Evolutionary conservation across 1,140 invertebrate species (phyloP).

Genomic region (Caenorhabditis briggsae): DNA sequence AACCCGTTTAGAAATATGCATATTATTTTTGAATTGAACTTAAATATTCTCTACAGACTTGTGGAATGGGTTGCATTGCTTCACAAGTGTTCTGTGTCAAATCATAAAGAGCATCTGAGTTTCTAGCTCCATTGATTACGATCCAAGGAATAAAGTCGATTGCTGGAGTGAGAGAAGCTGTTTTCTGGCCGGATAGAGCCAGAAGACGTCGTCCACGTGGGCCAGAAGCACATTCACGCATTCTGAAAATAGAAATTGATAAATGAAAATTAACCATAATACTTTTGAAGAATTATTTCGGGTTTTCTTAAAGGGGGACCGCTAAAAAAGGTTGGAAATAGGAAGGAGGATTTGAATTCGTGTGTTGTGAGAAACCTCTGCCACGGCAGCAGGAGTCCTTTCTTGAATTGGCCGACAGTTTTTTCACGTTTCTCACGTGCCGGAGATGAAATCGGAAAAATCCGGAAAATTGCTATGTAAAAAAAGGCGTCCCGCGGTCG

Average conservation of each 20-base stretch:
- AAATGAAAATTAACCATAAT: no score
- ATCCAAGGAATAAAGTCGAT: slow-evolving; percentile 78
- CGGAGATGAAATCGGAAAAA: no score
- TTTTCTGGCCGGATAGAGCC: slow-evolving; percentile 71
- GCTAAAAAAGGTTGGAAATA: no score
- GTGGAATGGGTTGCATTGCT: slow-evolving; percentile 69
- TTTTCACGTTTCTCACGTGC: no score
- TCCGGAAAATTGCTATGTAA: no score
- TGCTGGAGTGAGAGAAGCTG: slow-evolving; percentile 64
- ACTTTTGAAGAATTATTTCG: neutral
- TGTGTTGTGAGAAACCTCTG: no score
- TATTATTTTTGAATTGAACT: slow-evolving; percentile 15
- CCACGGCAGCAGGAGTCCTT: no score
- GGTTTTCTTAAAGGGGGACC: no score
- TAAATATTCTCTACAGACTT: slow-evolving; percentile 67
- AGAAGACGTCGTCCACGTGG: slow-evolving; percentile 71
- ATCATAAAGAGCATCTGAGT: slow-evolving; percentile 76
- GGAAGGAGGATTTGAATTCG: no score
- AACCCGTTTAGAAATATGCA: neutral
- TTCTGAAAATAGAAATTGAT: slow-evolving; percentile 61
- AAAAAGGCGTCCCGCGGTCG: no score
- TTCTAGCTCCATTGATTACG: slow-evolving; percentile 72
- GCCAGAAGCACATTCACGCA: slow-evolving; percentile 69
- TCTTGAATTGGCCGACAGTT: no score
- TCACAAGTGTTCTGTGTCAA: slow-evolving; percentile 77